Evolutionary conservation across 2,888 invertebrate species (phyloP), one percentile per base, ranked within the genome.

Genomic region (Tinea semifulvella): DNA sequence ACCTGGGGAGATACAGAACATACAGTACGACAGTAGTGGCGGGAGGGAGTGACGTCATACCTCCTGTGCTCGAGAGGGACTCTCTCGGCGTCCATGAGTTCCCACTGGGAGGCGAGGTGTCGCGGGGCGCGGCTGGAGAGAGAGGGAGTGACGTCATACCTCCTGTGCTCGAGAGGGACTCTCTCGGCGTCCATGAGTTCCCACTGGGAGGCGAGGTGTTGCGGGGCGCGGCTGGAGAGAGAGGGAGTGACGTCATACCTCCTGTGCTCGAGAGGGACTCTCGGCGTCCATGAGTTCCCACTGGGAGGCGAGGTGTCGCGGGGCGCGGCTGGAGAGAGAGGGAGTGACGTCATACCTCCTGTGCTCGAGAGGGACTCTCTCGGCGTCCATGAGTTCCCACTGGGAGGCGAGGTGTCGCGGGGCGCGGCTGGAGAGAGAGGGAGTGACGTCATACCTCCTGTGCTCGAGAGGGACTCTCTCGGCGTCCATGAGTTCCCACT

Each of bases 211-310:
- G 91, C 88, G 49, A 95, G 83, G 68, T 92, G 90, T 52, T 87
- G 85, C 59, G 91, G 92, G 69, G 94, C 96, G 56, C 89, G 85
- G 50, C n/a, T n/a, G n/a, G n/a, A n/a, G n/a, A n/a, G n/a, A n/a
- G n/a, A n/a, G n/a, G n/a, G n/a, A n/a, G n/a, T n/a, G n/a, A n/a
- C n/a, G n/a, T n/a, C n/a, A 59, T 60, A 90, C 89, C 89, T 86
- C 67, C 91, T 76, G 56, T 90, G 88, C 65, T 92, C 91, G 35
- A 92, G 69, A 40, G 93, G 92, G 51, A 93, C 87, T 44, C 92
- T 92, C 92, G 2, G 87, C 86, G 68, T 95, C 94, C 83, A 92
- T 88, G 45, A 85, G 84, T 59, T 94, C 92, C 94, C 94, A 95
- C 73, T 95, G 94, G 46, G 88, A 84, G 47, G 91, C 88, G 49